Evolutionary conservation across 2,888 invertebrate species (phyloP).

Genomic region (Coelogynopora nodosa): DNA sequence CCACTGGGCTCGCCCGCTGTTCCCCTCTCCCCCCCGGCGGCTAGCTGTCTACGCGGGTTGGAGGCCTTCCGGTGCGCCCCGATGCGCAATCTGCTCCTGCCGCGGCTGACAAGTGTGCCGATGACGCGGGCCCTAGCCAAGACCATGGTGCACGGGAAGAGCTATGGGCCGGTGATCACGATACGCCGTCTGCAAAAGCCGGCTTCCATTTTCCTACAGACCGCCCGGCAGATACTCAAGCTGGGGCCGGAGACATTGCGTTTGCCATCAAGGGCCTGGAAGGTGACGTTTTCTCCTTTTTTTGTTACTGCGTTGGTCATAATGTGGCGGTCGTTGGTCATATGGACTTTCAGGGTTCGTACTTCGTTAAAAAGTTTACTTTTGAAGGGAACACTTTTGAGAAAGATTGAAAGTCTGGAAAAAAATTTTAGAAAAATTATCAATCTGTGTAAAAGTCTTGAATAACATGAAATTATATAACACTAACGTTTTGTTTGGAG

Average conservation of each 20-base stretch:
- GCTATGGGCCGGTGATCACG: slow-evolving; percentile 69
- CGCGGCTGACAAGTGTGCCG: slow-evolving; percentile 68
- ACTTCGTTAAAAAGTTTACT: no score
- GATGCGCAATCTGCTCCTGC: slow-evolving; percentile 65
- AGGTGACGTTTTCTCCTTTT: no score
- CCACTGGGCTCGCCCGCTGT: neutral
- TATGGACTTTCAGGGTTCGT: no score
- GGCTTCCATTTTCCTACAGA: slow-evolving; percentile 68
- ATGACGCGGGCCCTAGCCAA: slow-evolving; percentile 68
- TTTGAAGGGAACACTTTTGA: no score
- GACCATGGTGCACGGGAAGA: slow-evolving; percentile 69
- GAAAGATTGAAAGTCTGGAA: no score
- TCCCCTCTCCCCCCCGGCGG: neutral
- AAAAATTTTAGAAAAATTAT: no score
- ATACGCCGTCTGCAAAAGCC: slow-evolving; percentile 67
- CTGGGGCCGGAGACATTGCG: slow-evolving; percentile 66
- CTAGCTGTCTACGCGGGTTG: neutral
- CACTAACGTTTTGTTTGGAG: no score
- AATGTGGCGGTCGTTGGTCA: no score
- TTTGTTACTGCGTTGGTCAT: no score
- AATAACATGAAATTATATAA: no score
- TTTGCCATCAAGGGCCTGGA: slow-evolving; percentile 69
- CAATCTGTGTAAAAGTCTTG: no score
- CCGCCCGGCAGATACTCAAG: slow-evolving; percentile 68
- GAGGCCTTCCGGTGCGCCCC: neutral